Conservation (phyloP, 1,140 invertebrate species). For the Pseudomyrmex gracilis region DNA sequence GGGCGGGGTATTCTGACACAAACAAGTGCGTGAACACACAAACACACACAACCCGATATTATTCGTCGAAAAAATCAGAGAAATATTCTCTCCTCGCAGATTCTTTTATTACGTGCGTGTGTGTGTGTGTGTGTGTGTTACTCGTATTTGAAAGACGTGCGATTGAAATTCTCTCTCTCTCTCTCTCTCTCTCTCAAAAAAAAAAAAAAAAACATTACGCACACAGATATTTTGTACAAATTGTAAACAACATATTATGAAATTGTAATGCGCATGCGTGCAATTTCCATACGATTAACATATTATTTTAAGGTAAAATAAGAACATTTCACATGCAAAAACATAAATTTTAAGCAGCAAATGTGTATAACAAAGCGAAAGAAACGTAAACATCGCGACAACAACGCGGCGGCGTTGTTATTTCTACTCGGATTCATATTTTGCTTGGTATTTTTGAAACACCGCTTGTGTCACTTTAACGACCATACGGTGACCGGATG, state of each 20-base stretch:
- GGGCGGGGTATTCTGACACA: constrained; percentile 10
- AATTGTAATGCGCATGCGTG: too few relatives aligned
- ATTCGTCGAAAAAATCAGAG: not conserved
- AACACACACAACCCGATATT: constrained; percentile 8
- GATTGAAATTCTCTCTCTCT: constrained; percentile 4
- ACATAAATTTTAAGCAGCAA: constrained; percentile 12
- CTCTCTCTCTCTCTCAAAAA: too few relatives aligned
- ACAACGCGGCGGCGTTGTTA: constrained; percentile 55
- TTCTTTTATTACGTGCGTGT: not conserved
- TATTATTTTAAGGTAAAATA: not conserved
- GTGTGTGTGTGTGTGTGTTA: not conserved
- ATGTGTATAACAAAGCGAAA: constrained; percentile 8
- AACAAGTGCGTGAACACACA: too few relatives aligned
- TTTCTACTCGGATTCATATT: constrained; percentile 63
- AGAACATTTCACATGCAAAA: constrained; percentile 17
- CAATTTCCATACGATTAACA: too few relatives aligned
- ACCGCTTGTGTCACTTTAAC: constrained; percentile 60
- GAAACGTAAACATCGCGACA: constrained; percentile 52
- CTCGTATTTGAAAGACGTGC: too few relatives aligned
- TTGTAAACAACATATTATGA: not conserved
- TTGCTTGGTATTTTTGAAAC: constrained; percentile 74
- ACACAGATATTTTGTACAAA: not conserved
- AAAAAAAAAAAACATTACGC: too few relatives aligned
- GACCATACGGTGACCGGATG: constrained; percentile 68
- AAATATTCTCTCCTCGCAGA: not conserved